Conservation (phyloP, 2,797 vertebrate species). For the Macroramphosus scolopax region DNA sequence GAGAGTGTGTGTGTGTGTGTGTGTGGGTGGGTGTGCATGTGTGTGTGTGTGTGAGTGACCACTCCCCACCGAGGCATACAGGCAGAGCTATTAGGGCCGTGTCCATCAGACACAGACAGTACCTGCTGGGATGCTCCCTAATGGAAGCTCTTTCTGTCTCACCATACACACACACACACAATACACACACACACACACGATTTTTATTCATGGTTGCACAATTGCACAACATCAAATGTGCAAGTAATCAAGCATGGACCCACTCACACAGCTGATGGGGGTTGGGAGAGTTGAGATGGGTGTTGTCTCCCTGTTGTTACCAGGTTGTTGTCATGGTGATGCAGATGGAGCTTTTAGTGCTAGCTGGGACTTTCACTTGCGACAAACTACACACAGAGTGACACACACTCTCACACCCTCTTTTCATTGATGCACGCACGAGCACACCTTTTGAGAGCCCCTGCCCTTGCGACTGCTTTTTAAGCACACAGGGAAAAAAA, state of each 20-base stretch:
- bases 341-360: conserved; percentile 70
- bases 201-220: conserved; percentile 16
- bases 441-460: conserved; percentile 32
- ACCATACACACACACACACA: conserved; percentile 21
- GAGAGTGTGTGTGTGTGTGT: conserved; percentile 13
- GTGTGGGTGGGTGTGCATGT: conserved; percentile 3
- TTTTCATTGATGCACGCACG: conserved; percentile 21
- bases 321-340: conserved; percentile 78
- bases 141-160: conserved; percentile 35
- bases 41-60: conserved; percentile 24
- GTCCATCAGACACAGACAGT: conserved; percentile 63
- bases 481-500: conserved; percentile 25
- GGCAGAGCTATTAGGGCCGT: conserved; percentile 49
- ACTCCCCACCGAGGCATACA: conserved; percentile 54
- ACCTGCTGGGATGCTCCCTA: conserved; percentile 63
- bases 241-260: conserved; percentile 58
- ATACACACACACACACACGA: conserved; percentile 12
- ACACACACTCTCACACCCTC: background rate
- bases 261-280: conserved; percentile 63
- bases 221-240: conserved; percentile 41
- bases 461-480: conserved; percentile 42
- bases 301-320: conserved; percentile 73
- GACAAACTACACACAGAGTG: conserved; percentile 26
- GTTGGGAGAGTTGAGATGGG: conserved; percentile 72
- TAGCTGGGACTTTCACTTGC: conserved; percentile 52